Evolutionary conservation across 2,888 invertebrate genomes (phyloP).

Genomic region (Acanthacorydalis orientalis): DNA sequence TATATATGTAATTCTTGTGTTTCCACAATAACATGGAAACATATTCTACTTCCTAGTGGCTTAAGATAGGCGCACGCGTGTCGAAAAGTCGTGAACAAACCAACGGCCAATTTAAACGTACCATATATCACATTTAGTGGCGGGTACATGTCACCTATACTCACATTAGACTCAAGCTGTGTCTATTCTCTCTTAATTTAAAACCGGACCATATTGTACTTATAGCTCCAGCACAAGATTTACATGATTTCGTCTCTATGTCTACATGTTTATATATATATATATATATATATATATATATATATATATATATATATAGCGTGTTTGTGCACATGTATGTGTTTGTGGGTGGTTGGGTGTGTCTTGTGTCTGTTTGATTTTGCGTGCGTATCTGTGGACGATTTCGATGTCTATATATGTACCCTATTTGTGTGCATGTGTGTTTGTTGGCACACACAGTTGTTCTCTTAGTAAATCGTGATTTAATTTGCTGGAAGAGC

Average conservation of each 20-base stretch:
- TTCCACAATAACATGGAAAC: too few species aligned
- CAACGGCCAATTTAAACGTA: slow-evolving; percentile 3
- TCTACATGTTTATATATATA: neutral
- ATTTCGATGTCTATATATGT: neutral
- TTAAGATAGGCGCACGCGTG: too few species aligned
- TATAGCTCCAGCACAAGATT: neutral
- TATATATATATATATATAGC: too few species aligned
- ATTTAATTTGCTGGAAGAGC: neutral
- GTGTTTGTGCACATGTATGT: neutral
- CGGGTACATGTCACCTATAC: slow-evolving; percentile 4
- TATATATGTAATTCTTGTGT: too few species aligned
- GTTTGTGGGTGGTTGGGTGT: neutral
- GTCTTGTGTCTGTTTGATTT: neutral
- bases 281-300: too few species aligned
- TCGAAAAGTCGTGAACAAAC: neutral
- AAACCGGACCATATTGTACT: neutral
- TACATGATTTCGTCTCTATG: neutral
- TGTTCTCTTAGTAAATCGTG: neutral
- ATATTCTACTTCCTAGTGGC: too few species aligned
- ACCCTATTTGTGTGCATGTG: neutral
- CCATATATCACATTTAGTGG: slow-evolving; percentile 4
- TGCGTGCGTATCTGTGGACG: neutral
- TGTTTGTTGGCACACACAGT: neutral
- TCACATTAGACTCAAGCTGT: neutral
- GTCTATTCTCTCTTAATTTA: slow-evolving; percentile 4